Conservation (phyloP, 2,797 vertebrate species). For the Microtus agrestis region DNA sequence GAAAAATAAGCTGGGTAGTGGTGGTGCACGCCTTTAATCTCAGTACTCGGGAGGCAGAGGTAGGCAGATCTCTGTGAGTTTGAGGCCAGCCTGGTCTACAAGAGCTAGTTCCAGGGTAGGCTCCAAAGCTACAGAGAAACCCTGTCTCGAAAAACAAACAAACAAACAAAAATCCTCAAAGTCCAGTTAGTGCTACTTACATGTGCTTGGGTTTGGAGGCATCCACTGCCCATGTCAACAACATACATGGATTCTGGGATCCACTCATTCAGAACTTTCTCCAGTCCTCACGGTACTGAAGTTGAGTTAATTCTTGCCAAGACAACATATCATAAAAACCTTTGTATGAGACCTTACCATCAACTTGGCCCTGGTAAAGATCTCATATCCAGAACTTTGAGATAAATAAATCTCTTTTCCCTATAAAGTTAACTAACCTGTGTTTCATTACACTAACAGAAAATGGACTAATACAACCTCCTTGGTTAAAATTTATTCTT, state of each 20-base stretch:
- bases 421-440: background rate
- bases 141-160: too few species aligned
- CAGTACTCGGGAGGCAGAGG: too few species aligned
- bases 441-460: background rate
- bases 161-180: background rate
- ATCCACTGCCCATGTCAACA: background rate
- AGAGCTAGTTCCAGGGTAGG: too few species aligned
- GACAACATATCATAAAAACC: background rate
- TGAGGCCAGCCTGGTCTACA: too few species aligned
- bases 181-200: background rate
- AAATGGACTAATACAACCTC: background rate
- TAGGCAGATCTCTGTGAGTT: too few species aligned
- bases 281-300: background rate
- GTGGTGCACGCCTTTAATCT: too few species aligned
- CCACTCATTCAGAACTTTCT: background rate
- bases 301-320: background rate
- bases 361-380: too few species aligned
- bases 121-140: too few species aligned
- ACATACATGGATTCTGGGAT: background rate
- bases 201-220: background rate
- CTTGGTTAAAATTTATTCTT: background rate
- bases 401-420: background rate
- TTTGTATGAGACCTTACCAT: background rate
- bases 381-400: background rate
- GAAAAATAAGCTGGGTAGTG: too few species aligned